These are phyloP conservation scores for Pachyseris speciosa DNA, from an alignment of 64 coral and sea anemone genomes.

Conservation along the genomic window DNA sequence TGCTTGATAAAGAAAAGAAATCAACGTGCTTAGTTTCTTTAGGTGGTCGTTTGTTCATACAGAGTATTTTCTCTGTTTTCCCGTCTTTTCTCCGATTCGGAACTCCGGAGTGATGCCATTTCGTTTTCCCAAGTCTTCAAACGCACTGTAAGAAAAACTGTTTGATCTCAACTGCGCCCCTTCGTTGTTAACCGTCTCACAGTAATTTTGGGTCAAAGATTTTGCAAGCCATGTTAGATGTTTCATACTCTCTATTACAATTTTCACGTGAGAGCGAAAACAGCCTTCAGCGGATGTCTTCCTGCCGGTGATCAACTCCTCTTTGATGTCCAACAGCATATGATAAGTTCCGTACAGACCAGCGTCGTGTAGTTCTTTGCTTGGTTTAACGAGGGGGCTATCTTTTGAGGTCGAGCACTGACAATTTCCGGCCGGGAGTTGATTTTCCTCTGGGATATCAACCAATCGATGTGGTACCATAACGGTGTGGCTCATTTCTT, in stretches of 20 bases:
- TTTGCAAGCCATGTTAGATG: conserved; percentile 29
- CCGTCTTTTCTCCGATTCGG: neutral
- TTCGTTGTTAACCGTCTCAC: neutral
- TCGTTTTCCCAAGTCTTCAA: neutral
- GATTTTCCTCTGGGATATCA: conserved; percentile 3
- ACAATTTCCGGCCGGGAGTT: conserved; percentile 10
- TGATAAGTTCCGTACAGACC: conserved; percentile 35
- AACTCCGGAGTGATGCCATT: neutral
- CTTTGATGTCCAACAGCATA: conserved; percentile 39
- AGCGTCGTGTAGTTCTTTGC: conserved; percentile 1
- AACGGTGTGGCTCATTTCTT: conserved; percentile 39
- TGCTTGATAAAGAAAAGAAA: neutral
- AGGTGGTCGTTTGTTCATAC: neutral
- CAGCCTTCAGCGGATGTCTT: conserved; percentile 21
- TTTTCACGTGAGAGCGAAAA: conserved; percentile 8
- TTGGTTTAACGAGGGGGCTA: neutral
- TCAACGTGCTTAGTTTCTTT: neutral
- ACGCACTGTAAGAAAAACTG: neutral
- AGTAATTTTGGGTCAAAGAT: conserved; percentile 35
- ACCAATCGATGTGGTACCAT: conserved; percentile 19
- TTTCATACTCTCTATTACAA: conserved; percentile 22
- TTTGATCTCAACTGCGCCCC: neutral
- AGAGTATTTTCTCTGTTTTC: neutral
- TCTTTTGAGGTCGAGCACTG: conserved; percentile 2
- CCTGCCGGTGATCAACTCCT: conserved; percentile 20